phyloP scores from a whole-genome alignment of 2,113 vertebrate species.

The Barbus barbus region DNA sequence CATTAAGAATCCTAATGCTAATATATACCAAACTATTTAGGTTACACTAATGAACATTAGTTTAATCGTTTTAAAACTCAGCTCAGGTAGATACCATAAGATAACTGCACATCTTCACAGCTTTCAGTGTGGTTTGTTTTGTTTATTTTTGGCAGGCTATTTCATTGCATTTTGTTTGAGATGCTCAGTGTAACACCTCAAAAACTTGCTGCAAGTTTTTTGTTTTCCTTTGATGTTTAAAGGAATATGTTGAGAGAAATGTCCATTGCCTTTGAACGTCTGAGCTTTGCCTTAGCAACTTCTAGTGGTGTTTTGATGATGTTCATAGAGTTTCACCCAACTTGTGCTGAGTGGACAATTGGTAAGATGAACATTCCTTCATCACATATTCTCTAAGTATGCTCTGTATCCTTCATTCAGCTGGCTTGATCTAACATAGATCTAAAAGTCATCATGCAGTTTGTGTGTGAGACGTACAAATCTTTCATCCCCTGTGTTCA shows the following conservation, averaged over 20 bases:
- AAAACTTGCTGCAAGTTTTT: constrained; percentile 3
- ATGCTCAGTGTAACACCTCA: neutral
- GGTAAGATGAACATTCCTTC: neutral
- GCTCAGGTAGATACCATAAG: neutral
- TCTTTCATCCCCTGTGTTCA: neutral
- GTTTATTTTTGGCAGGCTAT: neutral
- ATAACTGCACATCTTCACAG: neutral
- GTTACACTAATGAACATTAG: neutral
- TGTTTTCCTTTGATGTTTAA: neutral
- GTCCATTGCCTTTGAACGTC: neutral
- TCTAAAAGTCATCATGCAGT: constrained; percentile 22
- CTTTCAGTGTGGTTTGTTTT: neutral
- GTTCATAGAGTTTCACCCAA: no score
- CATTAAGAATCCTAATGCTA: neutral
- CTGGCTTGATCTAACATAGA: neutral
- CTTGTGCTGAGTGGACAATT: constrained; percentile 12
- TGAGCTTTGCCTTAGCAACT: neutral
- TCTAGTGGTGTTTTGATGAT: no score
- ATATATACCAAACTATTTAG: neutral
- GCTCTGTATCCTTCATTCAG: constrained; percentile 1
- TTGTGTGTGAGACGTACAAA: neutral
- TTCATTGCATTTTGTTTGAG: neutral
- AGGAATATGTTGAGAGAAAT: neutral
- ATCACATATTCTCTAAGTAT: constrained; percentile 20
- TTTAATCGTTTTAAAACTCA: neutral